Evolutionary conservation across 2,888 invertebrate genomes (phyloP).

Genomic region (Euzetes globulus): DNA sequence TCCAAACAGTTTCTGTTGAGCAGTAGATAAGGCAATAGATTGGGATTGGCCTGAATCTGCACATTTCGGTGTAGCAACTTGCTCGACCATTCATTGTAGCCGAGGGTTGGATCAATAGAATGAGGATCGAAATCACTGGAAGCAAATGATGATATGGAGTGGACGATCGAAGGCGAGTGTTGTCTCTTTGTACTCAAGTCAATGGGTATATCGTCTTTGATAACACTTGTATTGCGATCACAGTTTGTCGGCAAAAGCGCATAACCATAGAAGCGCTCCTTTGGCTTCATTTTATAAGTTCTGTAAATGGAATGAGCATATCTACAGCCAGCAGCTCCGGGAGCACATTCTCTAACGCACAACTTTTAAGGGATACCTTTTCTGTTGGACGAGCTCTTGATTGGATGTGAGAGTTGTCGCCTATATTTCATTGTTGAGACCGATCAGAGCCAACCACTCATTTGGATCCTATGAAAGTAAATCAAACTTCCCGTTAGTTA

Average conservation of each 20-base stretch:
- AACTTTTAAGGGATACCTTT: not conserved
- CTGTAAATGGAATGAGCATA: slow-evolving; percentile 18
- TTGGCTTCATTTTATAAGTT: slow-evolving; percentile 31
- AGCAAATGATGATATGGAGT: not conserved
- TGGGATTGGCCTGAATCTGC: slow-evolving; percentile 11
- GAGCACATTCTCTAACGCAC: too few species aligned
- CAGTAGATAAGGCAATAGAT: slow-evolving; percentile 29
- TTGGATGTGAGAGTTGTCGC: slow-evolving; percentile 16
- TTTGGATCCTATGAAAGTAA: slow-evolving; percentile 10
- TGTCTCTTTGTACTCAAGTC: slow-evolving; percentile 37
- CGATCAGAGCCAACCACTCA: slow-evolving; percentile 8
- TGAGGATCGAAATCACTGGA: not conserved
- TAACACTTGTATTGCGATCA: not conserved
- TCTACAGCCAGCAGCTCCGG: slow-evolving; percentile 1
- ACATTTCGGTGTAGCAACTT: slow-evolving; percentile 6
- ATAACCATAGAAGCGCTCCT: slow-evolving; percentile 33
- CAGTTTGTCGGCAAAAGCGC: slow-evolving; percentile 29
- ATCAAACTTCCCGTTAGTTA: not conserved
- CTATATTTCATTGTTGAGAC: not conserved
- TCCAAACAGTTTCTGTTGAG: slow-evolving; percentile 11
- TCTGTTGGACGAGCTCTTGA: slow-evolving; percentile 16
- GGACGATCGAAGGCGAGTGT: not conserved
- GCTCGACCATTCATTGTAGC: not conserved
- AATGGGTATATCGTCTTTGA: slow-evolving; percentile 36
- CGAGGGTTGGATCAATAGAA: not conserved